These are phyloP conservation scores for Glyphotaelius pellucidus DNA, from an alignment of 2,888 invertebrate species.

Conservation along the genomic window DNA sequence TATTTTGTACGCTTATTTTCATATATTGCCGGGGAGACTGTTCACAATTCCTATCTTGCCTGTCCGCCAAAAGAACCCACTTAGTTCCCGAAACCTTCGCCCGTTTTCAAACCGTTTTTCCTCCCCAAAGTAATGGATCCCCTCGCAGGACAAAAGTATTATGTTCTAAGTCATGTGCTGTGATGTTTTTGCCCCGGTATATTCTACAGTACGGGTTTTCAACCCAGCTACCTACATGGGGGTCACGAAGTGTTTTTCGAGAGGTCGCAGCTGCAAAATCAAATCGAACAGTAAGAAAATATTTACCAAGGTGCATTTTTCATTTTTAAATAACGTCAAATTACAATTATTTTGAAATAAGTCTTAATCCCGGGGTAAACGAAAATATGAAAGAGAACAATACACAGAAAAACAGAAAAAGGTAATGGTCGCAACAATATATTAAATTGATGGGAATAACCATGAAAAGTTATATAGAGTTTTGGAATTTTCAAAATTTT, in stretches of 20 bases:
- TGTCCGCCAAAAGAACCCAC: conserved; percentile 41
- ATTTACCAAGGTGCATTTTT: too few relatives aligned
- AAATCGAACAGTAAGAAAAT: background rate
- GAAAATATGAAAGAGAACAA: too few relatives aligned
- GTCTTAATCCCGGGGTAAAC: too few relatives aligned
- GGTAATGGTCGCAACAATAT: too few relatives aligned
- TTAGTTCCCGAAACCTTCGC: conserved; percentile 15
- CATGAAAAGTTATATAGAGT: too few relatives aligned
- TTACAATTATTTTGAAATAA: too few relatives aligned
- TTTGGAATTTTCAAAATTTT: too few relatives aligned
- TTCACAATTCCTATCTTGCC: background rate
- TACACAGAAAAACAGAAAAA: too few relatives aligned
- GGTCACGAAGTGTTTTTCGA: background rate
- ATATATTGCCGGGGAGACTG: background rate
- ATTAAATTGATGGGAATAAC: too few relatives aligned
- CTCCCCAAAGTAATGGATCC: conserved; percentile 40
- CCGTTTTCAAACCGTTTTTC: conserved; percentile 41
- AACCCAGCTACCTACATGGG: background rate
- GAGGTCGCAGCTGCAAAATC: background rate
- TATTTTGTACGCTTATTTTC: conserved; percentile 8
- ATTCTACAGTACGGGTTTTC: background rate
- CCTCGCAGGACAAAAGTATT: conserved; percentile 43
- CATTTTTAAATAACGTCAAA: too few relatives aligned
- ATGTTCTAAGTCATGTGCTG: conserved; percentile 44
- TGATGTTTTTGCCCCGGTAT: conserved; percentile 31